Conservation (phyloP, 2,113 vertebrate species). For the Phycodurus eques region DNA sequence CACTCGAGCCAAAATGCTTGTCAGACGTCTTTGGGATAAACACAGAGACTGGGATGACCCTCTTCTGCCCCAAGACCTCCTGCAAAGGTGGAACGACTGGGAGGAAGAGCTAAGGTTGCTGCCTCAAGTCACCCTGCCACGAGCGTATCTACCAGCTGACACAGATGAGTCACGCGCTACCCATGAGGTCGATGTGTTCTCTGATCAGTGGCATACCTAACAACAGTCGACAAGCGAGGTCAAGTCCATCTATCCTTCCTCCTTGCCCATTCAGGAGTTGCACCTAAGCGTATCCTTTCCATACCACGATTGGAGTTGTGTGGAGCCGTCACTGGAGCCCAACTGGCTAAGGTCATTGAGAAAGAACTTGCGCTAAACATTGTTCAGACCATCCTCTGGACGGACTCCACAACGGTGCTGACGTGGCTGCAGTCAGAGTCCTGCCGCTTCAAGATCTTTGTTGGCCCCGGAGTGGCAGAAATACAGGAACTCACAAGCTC, state of each 20-base stretch:
- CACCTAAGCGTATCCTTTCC: neutral
- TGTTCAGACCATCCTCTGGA: neutral
- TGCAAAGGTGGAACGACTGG: neutral
- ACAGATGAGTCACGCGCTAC: neutral
- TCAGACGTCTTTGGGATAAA: neutral
- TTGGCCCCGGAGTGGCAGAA: neutral
- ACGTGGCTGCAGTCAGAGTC: neutral
- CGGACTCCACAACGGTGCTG: neutral
- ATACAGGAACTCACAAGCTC: neutral
- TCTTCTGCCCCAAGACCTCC: neutral
- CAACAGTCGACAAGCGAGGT: neutral
- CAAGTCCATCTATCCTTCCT: neutral
- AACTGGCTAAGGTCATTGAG: neutral
- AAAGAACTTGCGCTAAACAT: neutral
- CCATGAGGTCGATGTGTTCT: neutral
- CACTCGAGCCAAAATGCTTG: neutral
- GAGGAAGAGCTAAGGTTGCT: neutral
- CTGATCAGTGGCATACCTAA: slow-evolving; percentile 5
- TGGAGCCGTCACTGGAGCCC: neutral
- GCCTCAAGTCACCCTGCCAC: neutral
- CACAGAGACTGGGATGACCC: neutral
- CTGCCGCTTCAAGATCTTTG: slow-evolving; percentile 1
- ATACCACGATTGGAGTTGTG: neutral
- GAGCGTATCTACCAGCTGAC: neutral
- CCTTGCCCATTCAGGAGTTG: neutral